phyloP scores from a whole-genome alignment of 2,888 invertebrate genomes.

The Enchytraeus crypticus region DNA sequence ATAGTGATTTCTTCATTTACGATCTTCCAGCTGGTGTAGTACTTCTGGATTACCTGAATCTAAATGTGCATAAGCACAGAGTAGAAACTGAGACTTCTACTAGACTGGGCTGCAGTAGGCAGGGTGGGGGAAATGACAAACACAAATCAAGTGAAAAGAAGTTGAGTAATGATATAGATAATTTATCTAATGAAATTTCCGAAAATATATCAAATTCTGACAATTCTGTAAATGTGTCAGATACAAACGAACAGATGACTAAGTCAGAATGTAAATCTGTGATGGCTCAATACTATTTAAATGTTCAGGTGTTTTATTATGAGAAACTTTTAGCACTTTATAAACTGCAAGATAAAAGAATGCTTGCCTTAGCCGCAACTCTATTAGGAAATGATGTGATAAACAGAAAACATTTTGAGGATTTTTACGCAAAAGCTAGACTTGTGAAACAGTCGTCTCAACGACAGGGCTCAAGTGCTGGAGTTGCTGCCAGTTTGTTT shows the following conservation, averaged over 20 bases:
- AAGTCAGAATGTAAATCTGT: too few relatives aligned
- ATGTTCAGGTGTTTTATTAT: constrained; percentile 59
- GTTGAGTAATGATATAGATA: too few relatives aligned
- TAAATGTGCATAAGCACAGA: constrained; percentile 6
- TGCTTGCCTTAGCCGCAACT: constrained; percentile 71
- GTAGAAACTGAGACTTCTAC: too few relatives aligned
- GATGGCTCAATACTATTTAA: constrained; percentile 28
- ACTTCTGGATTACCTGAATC: constrained; percentile 55
- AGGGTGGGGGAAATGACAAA: too few relatives aligned
- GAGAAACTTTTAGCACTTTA: constrained; percentile 62
- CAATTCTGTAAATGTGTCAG: not conserved
- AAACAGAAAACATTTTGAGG: constrained; percentile 55
- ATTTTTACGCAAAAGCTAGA: constrained; percentile 56
- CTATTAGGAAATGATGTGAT: constrained; percentile 85
- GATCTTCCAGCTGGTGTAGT: constrained; percentile 66
- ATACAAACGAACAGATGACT: not conserved
- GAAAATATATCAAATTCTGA: not conserved
- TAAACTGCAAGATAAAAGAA: constrained; percentile 59
- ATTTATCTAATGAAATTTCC: too few relatives aligned
- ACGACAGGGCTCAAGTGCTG: constrained; percentile 50
- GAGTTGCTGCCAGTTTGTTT: constrained; percentile 61
- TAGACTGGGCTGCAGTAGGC: too few relatives aligned
- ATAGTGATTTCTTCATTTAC: constrained; percentile 88
- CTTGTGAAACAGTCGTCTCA: not conserved
- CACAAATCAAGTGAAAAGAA: too few relatives aligned